Evolutionary conservation across 1,140 invertebrate genomes (phyloP), one percentile per base, ranked within the genome.

Genomic region (Drosophila ironensis): DNA sequence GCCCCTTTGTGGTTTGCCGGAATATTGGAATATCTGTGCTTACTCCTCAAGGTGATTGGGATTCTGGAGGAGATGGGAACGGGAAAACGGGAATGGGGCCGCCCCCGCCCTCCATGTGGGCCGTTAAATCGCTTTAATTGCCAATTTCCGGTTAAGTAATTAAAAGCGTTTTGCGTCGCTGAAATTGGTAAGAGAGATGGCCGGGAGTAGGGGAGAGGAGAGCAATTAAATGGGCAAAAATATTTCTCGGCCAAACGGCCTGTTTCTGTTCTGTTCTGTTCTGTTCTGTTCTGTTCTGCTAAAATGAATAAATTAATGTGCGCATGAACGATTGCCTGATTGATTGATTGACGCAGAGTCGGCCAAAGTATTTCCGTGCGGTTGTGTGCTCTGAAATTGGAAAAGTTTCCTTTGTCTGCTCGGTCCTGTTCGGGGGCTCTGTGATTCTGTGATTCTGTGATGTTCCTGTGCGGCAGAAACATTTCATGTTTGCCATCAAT

Each of bases 111-210:
- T 63, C 57, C 57, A 72, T 63, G 70, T 74, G 75, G 73, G 70
- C 80, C 71, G 78, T 86, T 84, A 84, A 84, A 84, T 84, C 80
- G 80, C 74, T 84, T 86, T 84, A 84, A 86, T 84, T 84, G 80
- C 80, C 80, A 86, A 84, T 84, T 84, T 84, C 80, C 78, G 78
- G 78, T 84, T 84, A 84, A 84, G 78, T 86, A 84, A 84, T 84
- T 74, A 86, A 84, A 84, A 86, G 80, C 70, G 78, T 78, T 82
- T 84, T 77, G 67, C 51, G n/a, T n/a, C n/a, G 33, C 37, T 20
- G 9, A 73, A 67, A 71, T 54, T 71, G 67, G 54, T 54, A 59
- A 48, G 73, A 72, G 57, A 61, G 64, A n/a, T n/a, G n/a, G n/a
- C n/a, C n/a, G n/a, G n/a, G n/a, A n/a, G n/a, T n/a, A n/a, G n/a